Conservation (phyloP, 2,113 vertebrate genomes). For the Pheucticus melanocephalus region DNA sequence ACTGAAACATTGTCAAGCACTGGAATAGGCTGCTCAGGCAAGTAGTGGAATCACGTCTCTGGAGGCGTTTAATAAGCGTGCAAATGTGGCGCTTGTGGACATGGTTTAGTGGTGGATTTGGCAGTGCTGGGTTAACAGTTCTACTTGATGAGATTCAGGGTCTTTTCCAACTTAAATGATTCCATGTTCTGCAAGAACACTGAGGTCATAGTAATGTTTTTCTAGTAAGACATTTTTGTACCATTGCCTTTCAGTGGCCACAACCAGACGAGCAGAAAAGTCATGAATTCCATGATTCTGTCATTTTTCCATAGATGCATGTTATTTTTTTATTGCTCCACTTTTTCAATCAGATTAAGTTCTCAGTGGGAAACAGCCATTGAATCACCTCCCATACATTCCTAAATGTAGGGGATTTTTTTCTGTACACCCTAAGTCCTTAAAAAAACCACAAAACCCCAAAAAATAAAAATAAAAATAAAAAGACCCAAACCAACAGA, state of each 20-base stretch:
- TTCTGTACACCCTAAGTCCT: not conserved
- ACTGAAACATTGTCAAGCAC: not conserved
- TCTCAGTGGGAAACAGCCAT: not conserved
- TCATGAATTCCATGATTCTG: not conserved
- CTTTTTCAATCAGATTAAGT: not conserved
- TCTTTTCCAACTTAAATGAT: not conserved
- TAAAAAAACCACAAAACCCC: not conserved
- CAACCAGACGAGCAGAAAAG: not conserved
- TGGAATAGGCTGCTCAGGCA: not conserved
- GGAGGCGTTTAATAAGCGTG: fast-evolving
- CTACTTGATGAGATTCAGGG: not conserved
- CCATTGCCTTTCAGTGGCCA: not conserved
- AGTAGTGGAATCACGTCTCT: too few relatives aligned
- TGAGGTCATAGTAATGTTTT: not conserved
- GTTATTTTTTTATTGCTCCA: not conserved
- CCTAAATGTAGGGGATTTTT: not conserved
- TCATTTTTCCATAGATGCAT: not conserved
- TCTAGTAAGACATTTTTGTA: not conserved
- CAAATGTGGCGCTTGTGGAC: not conserved
- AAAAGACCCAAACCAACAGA: fast-evolving
- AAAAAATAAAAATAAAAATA: fast-evolving
- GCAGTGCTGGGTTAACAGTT: not conserved
- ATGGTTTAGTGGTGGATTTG: not conserved
- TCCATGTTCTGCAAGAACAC: not conserved
- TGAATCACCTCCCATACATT: not conserved